Base-by-base conservation (phyloP, 1,140 invertebrate species). In the Drosophila busckii region DNA sequence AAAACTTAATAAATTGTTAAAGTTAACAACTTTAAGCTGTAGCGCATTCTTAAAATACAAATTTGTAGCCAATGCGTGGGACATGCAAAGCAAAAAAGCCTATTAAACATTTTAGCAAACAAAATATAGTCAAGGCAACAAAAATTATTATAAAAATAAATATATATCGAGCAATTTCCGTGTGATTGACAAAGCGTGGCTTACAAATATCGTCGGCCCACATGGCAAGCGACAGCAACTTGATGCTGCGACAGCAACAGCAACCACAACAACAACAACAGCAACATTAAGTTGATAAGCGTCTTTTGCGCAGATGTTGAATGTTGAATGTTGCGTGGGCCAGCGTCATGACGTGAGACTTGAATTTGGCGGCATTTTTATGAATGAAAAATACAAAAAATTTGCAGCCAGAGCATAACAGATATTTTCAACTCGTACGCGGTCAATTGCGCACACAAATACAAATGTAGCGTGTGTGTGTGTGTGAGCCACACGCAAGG, bases 371-470 rank as follows among this genome's bases (percentile, higher is more conserved):
- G 62, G 62, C 66, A 46, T 65, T 70, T 64, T 70, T 76, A 55
- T 78, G 70, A 73, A 73, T 73, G 70, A 73, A 66, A 50, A 58
- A 60, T 56, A n/a, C n/a, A n/a, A n/a, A n/a, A n/a, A n/a, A n/a
- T 55, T 31, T 31, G 20, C 42, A 17, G 34, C 8, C 9, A 19
- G 34, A 8, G 15, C 34, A 6, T n/a, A n/a, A n/a, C 15, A 8
- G 34, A 9, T 6, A 15, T 13, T n/a, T 54, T 46, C 67, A 44
- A 52, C 50, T 29, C 29, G 44, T 15, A 34, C 28, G 32, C 25
- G 34, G 13, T 2, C 15, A 22, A 10, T 25, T 29, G 22, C 23
- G 40, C 3, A 34, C 25, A 16, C 8, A 8, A 7, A 5, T 15
- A 7, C 10, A 29, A 7, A 17, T 9, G 26, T 0, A 22, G 16